Evolutionary conservation across 2,113 vertebrate genomes (phyloP).

Genomic region (Bagarius yarrelli): DNA sequence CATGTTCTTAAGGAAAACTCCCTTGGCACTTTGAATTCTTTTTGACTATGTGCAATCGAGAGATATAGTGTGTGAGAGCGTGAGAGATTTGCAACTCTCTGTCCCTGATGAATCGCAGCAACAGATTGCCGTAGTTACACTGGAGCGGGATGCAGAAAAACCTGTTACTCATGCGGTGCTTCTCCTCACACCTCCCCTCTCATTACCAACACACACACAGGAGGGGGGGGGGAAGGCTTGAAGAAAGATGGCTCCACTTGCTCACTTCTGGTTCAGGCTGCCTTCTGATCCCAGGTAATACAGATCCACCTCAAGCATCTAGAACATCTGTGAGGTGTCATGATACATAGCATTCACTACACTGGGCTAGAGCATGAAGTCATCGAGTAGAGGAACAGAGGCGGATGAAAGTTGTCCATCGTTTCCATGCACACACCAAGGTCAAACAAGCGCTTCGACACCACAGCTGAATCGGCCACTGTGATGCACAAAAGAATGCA

Average conservation of each 20-base stretch:
- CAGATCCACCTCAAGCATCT: background rate
- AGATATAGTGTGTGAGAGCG: background rate
- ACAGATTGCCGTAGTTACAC: constrained; percentile 59
- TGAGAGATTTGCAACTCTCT: constrained; percentile 15
- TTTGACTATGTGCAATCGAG: constrained; percentile 21
- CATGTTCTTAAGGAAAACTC: constrained; percentile 47
- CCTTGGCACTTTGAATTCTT: constrained; percentile 39
- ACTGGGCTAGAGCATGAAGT: constrained; percentile 7
- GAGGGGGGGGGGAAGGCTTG: constrained; percentile 4
- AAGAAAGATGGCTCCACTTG: constrained; percentile 39
- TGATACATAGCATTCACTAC: constrained; percentile 15
- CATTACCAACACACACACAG: constrained; percentile 48
- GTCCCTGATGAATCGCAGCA: constrained; percentile 49
- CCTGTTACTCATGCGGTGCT: constrained; percentile 54
- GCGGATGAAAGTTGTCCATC: constrained; percentile 32
- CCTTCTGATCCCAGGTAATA: constrained; percentile 37
- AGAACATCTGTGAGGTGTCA: constrained; percentile 4
- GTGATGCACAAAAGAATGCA: background rate
- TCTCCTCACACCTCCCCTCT: constrained; percentile 52
- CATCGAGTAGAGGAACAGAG: constrained; percentile 5
- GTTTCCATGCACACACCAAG: constrained; percentile 41
- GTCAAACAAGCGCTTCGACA: constrained; percentile 32
- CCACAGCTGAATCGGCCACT: background rate
- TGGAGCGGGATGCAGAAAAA: constrained; percentile 51
- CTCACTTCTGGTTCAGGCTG: constrained; percentile 12